These are phyloP conservation scores for Atta texana DNA, from an alignment of 1,140 invertebrate genomes.

Conservation along the genomic window DNA sequence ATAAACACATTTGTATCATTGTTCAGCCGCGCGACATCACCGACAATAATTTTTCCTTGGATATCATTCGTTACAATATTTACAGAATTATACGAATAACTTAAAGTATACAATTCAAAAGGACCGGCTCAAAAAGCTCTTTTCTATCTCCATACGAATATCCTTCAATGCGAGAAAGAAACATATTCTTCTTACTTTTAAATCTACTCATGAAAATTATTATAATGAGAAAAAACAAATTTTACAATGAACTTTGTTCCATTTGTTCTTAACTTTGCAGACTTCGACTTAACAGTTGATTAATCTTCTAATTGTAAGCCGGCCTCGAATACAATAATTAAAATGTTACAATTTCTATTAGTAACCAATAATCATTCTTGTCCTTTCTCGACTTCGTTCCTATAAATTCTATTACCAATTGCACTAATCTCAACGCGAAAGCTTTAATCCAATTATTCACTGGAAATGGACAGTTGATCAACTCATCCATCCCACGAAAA, in stretches of 20 bases:
- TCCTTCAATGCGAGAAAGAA: background rate
- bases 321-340: constrained; percentile 26
- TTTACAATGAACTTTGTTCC: background rate
- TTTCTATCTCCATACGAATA: background rate
- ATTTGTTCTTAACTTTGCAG: background rate
- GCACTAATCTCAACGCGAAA: constrained; percentile 41
- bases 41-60: constrained; percentile 71
- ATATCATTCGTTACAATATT: constrained; percentile 83
- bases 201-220: background rate
- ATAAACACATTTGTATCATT: constrained; percentile 79
- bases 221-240: background rate
- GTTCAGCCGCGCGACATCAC: constrained; percentile 68
- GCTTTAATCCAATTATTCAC: constrained; percentile 22
- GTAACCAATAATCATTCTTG: background rate
- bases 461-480: constrained; percentile 10
- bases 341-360: constrained; percentile 43
- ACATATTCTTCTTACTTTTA: background rate
- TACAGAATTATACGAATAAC: constrained; percentile 83
- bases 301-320: constrained; percentile 2
- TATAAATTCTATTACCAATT: constrained; percentile 29
- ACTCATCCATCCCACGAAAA: constrained; percentile 50
- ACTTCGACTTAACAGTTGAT: background rate
- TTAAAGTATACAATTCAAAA: constrained; percentile 72
- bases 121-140: constrained; percentile 7
- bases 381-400: background rate